Conservation (phyloP, 2,888 invertebrate genomes). For the Polylopha cassiicola region DNA sequence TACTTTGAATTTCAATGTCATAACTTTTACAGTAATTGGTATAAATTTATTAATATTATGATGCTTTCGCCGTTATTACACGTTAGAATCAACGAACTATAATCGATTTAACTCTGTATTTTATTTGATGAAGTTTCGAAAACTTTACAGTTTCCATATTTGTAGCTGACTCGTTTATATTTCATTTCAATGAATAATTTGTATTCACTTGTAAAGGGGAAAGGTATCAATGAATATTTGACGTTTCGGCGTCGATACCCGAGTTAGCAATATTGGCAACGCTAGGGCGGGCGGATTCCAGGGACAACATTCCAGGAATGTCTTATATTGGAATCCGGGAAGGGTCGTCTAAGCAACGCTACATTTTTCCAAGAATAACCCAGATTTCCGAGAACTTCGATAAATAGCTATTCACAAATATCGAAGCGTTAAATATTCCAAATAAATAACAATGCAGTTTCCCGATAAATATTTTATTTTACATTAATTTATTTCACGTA, state of each 20-base stretch:
- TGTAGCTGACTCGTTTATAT: too few species aligned
- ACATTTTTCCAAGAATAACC: conserved; percentile 31
- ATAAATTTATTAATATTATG: too few species aligned
- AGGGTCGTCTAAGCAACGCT: conserved; percentile 34
- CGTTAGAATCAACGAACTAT: too few species aligned
- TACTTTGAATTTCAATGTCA: too few species aligned
- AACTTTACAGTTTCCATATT: too few species aligned
- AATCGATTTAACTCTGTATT: too few species aligned
- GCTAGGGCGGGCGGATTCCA: conserved; percentile 31
- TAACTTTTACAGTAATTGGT: too few species aligned
- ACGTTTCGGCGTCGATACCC: conserved; percentile 24
- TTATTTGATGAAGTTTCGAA: too few species aligned
- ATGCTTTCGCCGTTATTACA: too few species aligned
- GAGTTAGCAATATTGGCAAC: conserved; percentile 22
- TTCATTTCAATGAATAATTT: too few species aligned
- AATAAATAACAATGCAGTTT: conserved; percentile 25
- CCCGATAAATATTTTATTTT: conserved; percentile 62
- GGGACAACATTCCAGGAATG: conserved; percentile 41
- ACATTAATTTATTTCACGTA: conserved; percentile 61
- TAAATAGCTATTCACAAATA: conserved; percentile 7
- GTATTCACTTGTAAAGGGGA: too few species aligned
- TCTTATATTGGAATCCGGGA: conserved; percentile 45
- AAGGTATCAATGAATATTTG: too few species aligned
- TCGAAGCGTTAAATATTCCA: background rate
- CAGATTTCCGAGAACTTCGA: conserved; percentile 6